Evolutionary conservation across 2,113 vertebrate species (phyloP).

Genomic region (Pseudorectes ferrugineus): DNA sequence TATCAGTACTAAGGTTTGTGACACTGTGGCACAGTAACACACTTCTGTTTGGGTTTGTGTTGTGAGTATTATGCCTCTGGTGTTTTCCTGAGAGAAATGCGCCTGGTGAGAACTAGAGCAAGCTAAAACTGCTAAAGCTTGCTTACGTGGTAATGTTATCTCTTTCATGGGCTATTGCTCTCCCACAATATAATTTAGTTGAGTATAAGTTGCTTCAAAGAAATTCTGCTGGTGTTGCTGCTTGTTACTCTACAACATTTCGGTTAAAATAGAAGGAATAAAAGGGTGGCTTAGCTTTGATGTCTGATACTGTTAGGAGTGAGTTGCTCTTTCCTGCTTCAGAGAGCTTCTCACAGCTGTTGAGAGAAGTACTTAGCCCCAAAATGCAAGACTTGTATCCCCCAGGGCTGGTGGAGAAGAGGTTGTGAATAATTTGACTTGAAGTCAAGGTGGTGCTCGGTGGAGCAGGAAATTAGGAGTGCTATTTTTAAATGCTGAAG

Average conservation of each 20-base stretch:
- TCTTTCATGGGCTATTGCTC: background rate
- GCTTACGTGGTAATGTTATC: background rate
- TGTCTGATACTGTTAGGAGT: conserved; percentile 37
- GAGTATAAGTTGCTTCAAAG: background rate
- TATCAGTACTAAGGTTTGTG: background rate
- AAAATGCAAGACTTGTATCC: conserved; percentile 27
- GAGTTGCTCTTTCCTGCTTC: conserved; percentile 23
- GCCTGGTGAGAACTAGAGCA: background rate
- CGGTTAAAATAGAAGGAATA: background rate
- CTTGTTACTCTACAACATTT: background rate
- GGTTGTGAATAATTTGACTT: conserved; percentile 69
- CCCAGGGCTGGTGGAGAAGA: conserved; percentile 46
- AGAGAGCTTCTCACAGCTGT: conserved; percentile 55
- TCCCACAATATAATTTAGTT: background rate
- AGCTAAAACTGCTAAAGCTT: background rate
- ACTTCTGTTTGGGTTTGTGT: background rate
- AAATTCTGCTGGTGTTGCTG: background rate
- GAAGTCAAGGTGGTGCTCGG: conserved; percentile 71
- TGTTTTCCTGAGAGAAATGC: background rate
- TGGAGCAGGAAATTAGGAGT: conserved; percentile 70
- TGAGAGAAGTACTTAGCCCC: conserved; percentile 61
- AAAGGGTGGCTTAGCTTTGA: background rate
- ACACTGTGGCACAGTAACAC: background rate
- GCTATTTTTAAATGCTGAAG: conserved; percentile 63
- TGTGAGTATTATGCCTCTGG: background rate